Evolutionary conservation across 2,797 vertebrate species (phyloP).

Genomic region (Taenioides sp.): DNA sequence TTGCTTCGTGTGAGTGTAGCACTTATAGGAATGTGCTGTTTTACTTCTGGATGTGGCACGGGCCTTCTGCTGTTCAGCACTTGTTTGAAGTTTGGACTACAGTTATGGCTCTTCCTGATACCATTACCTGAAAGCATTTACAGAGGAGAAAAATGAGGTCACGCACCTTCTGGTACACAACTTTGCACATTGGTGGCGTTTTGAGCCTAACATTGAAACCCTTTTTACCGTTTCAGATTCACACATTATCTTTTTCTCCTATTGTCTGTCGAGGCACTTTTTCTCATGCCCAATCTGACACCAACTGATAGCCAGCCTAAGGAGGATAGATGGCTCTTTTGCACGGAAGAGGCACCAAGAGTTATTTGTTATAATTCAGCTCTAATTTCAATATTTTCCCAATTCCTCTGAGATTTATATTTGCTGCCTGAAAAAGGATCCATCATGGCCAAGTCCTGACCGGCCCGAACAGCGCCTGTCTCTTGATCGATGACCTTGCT

Average conservation of each 20-base stretch:
- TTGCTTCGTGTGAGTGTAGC: conserved; percentile 51
- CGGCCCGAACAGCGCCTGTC: conserved; percentile 53
- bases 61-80: conserved; percentile 25
- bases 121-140: conserved; percentile 50
- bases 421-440: conserved; percentile 59
- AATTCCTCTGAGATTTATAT: conserved; percentile 68
- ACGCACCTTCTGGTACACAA: conserved; percentile 20
- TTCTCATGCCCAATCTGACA: conserved; percentile 16
- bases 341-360: conserved; percentile 34
- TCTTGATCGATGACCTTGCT: conserved; percentile 74
- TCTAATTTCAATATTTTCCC: conserved; percentile 76
- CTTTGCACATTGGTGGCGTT: conserved; percentile 35
- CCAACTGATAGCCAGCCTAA: conserved; percentile 25
- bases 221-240: conserved; percentile 34
- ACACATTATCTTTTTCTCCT: conserved; percentile 16
- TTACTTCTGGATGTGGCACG: conserved; percentile 34
- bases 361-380: conserved; percentile 76
- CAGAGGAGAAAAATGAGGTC: conserved; percentile 41
- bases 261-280: conserved; percentile 4
- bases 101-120: conserved; percentile 40
- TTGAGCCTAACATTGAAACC: conserved; percentile 33
- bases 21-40: conserved; percentile 43
- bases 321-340: conserved; percentile 54
- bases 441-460: conserved; percentile 59
- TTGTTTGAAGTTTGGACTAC: conserved; percentile 31